Evolutionary conservation across 1,140 invertebrate species (phyloP).

Genomic region (Hypothenemus hampei): DNA sequence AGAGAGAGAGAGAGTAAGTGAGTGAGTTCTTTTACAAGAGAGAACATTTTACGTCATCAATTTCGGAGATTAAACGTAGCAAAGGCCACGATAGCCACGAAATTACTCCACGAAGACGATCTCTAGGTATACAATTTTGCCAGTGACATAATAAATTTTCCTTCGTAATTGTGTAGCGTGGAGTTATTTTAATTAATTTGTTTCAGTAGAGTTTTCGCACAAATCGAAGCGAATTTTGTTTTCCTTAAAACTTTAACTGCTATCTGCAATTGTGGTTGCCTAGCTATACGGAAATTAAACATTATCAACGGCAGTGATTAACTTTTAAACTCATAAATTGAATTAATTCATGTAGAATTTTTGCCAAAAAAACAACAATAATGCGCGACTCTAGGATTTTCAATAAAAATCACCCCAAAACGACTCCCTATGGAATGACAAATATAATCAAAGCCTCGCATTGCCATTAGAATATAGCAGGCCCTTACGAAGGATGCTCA

Average conservation of each 20-base stretch:
- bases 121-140: too few species aligned
- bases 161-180: too few species aligned
- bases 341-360: not conserved
- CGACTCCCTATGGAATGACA: slow-evolving; percentile 39
- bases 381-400: slow-evolving; percentile 8
- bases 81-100: too few species aligned
- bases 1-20: slow-evolving; percentile 32
- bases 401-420: slow-evolving; percentile 21
- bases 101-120: too few species aligned
- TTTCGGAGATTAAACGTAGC: slow-evolving; percentile 12
- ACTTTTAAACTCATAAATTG: not conserved
- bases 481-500: slow-evolving; percentile 38
- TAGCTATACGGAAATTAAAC: not conserved
- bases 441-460: slow-evolving; percentile 39
- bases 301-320: not conserved
- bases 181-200: too few species aligned
- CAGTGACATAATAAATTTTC: too few species aligned
- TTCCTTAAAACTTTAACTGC: not conserved
- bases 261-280: not conserved
- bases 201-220: too few species aligned
- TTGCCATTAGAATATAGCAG: slow-evolving; percentile 41
- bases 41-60: slow-evolving; percentile 21
- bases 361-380: not conserved
- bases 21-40: not conserved
- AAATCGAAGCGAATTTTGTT: not conserved